These are phyloP conservation scores for Trogon surrucura DNA, from an alignment of 2,113 vertebrate genomes.

Conservation along the genomic window DNA sequence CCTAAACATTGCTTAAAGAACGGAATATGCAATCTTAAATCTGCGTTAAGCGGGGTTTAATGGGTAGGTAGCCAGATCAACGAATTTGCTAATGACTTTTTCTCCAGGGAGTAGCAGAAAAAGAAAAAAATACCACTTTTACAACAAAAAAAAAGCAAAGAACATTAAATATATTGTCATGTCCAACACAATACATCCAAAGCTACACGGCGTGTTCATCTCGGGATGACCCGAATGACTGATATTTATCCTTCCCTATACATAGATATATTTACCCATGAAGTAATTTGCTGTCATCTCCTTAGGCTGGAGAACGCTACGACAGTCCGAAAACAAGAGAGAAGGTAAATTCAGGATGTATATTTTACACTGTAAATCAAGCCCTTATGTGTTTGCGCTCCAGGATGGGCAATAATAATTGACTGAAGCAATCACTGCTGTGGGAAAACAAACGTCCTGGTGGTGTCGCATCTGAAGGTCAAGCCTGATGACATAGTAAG, in stretches of 20 bases:
- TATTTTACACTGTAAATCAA: slow-evolving; percentile 63
- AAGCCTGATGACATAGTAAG: slow-evolving; percentile 44
- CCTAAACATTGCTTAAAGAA: slow-evolving; percentile 74
- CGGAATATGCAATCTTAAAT: slow-evolving; percentile 19
- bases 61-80: background rate
- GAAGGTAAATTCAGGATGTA: slow-evolving; percentile 33
- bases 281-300: slow-evolving; percentile 2
- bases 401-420: slow-evolving; percentile 56
- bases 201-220: background rate
- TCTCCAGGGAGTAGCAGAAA: background rate
- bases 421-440: slow-evolving; percentile 66
- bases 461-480: slow-evolving; percentile 45
- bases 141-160: background rate
- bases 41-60: background rate
- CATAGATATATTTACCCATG: background rate
- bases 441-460: slow-evolving; percentile 57
- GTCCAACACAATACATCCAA: background rate
- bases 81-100: background rate
- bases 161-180: background rate
- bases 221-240: background rate
- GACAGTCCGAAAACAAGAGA: background rate
- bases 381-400: slow-evolving; percentile 35
- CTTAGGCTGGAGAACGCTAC: background rate
- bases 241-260: background rate
- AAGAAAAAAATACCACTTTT: background rate